phyloP scores from a whole-genome alignment of 2,888 invertebrate genomes.

The Drosophila cognata region DNA sequence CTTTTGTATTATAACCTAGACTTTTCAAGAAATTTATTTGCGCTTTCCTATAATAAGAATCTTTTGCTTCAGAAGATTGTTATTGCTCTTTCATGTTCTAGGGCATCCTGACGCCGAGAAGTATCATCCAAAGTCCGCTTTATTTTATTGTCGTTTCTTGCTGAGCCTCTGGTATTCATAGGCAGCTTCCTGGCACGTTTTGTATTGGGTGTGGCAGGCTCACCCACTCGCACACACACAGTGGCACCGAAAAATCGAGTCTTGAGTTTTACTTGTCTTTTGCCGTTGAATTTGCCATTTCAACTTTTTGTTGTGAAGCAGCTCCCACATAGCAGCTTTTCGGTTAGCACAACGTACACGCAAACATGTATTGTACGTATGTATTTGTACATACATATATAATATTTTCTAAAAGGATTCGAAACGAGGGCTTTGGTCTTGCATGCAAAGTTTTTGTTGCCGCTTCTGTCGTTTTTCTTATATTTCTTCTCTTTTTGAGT shows the following conservation, averaged over 20 bases:
- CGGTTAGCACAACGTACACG: conserved; percentile 23
- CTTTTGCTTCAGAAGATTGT: not conserved
- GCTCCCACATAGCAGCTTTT: conserved; percentile 38
- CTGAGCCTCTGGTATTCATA: conserved; percentile 58
- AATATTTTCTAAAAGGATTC: conserved; percentile 70
- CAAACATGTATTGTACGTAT: not conserved
- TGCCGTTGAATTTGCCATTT: conserved; percentile 67
- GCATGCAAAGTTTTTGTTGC: conserved; percentile 65
- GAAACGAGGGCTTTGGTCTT: conserved; percentile 65
- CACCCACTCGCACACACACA: conserved; percentile 37
- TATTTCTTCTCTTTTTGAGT: conserved; percentile 45
- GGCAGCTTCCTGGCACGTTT: conserved; percentile 66
- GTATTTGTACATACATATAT: conserved; percentile 2
- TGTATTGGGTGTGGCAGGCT: conserved; percentile 65
- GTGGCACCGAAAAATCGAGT: conserved; percentile 48
- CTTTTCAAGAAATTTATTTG: not conserved
- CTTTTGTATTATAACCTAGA: not conserved
- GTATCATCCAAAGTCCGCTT: not conserved
- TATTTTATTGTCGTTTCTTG: conserved; percentile 55
- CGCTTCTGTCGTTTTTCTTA: conserved; percentile 40
- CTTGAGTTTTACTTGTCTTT: conserved; percentile 67
- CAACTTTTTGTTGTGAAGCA: conserved; percentile 63
- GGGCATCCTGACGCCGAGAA: conserved; percentile 2
- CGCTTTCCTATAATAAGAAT: not conserved
- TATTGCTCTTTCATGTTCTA: not conserved